These are phyloP conservation scores for Accipiter cooperii DNA, from an alignment of 2,113 vertebrate species.

Conservation along the genomic window DNA sequence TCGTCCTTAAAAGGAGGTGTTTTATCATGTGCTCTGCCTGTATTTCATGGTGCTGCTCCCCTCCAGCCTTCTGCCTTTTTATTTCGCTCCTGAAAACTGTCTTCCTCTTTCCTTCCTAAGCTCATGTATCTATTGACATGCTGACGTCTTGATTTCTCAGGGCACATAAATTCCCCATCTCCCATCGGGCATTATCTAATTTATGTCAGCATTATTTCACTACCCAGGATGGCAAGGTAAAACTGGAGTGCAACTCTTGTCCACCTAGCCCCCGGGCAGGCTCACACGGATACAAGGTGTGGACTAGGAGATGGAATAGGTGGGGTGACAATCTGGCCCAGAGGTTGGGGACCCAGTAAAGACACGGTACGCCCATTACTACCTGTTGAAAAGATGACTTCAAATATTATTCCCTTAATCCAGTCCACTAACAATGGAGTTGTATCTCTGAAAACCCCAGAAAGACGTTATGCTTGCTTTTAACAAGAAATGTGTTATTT, in stretches of 20 bases:
- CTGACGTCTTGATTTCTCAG: background rate
- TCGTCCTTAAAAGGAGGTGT: background rate
- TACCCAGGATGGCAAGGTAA: background rate
- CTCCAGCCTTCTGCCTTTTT: background rate
- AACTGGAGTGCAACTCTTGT: background rate
- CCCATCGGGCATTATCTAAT: background rate
- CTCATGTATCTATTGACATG: fast-evolving
- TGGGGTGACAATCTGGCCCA: background rate
- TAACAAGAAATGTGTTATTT: background rate
- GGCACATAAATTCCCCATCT: background rate
- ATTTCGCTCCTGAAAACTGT: background rate
- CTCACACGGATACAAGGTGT: background rate
- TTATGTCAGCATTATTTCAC: background rate
- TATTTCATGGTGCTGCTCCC: background rate
- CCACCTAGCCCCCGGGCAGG: background rate
- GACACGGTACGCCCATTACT: background rate
- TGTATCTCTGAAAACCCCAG: background rate
- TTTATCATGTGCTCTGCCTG: background rate
- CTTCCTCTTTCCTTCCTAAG: background rate
- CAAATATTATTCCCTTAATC: background rate
- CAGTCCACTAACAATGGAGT: background rate
- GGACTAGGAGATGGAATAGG: background rate
- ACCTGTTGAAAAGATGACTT: background rate
- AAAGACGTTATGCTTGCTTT: background rate
- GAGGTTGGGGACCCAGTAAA: background rate